Conservation (phyloP, 1,140 invertebrate genomes). For the Papilio machaon region DNA sequence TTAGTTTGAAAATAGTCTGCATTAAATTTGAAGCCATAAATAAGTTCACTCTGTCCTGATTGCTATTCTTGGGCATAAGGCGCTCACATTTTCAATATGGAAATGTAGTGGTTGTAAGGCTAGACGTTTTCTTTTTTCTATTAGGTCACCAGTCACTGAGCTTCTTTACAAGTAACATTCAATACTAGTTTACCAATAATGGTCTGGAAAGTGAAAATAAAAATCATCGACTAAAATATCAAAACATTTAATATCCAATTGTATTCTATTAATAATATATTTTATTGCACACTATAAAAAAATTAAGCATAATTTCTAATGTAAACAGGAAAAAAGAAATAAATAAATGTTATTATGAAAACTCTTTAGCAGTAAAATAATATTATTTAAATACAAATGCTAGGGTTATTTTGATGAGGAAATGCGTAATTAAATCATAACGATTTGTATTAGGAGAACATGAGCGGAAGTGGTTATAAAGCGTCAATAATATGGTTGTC, state of each 20-base stretch:
- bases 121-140: too few species aligned
- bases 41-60: neutral
- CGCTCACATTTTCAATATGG: neutral
- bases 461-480: slow-evolving; percentile 5
- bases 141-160: too few species aligned
- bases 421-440: neutral
- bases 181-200: too few species aligned
- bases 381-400: neutral
- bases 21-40: neutral
- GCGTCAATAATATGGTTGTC: slow-evolving; percentile 5
- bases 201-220: too few species aligned
- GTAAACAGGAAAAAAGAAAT: neutral
- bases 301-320: neutral
- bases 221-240: too few species aligned
- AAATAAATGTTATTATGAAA: neutral
- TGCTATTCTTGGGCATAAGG: neutral
- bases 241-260: neutral
- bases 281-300: neutral
- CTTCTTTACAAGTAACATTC: too few species aligned
- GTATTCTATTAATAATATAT: neutral
- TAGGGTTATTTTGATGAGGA: neutral
- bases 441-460: slow-evolving; percentile 1
- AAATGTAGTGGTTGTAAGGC: too few species aligned
- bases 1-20: neutral
- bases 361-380: neutral